These are phyloP conservation scores for Tragelaphus scriptus DNA, from an alignment of 2,113 vertebrate species.

Conservation along the genomic window DNA sequence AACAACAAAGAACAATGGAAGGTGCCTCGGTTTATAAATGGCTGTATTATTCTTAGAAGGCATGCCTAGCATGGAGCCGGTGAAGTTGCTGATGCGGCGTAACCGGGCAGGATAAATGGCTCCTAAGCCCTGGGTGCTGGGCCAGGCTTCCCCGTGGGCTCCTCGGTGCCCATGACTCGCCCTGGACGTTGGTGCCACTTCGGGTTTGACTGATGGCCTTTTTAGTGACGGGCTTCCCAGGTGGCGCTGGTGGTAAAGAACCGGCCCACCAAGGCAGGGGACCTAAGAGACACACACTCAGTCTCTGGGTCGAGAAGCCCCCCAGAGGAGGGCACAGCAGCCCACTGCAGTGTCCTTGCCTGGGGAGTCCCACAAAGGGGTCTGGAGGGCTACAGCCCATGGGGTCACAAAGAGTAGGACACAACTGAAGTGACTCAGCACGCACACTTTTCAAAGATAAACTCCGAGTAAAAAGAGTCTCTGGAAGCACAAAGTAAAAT, in stretches of 20 bases:
- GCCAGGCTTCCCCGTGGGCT: no score
- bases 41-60: background rate
- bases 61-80: accelerated
- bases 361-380: background rate
- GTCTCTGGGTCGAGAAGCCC: background rate
- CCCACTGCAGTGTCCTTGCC: background rate
- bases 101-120: background rate
- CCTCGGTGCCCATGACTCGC: accelerated
- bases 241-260: background rate
- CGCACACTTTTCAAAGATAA: background rate
- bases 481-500: background rate
- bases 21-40: slow-evolving; percentile 9
- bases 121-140: accelerated
- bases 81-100: background rate
- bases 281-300: accelerated
- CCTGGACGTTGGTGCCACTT: accelerated
- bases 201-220: background rate
- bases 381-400: background rate
- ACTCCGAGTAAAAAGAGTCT: background rate
- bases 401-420: background rate
- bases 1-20: background rate
- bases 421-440: background rate
- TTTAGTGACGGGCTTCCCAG: background rate
- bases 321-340: background rate
- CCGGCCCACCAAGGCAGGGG: background rate